Percentiles rank a stretch among this genome's conserved stretches.
These are phyloP conservation scores for Diaperis boleti DNA, from an alignment of 2,888 invertebrate species.

Conservation along the genomic window DNA sequence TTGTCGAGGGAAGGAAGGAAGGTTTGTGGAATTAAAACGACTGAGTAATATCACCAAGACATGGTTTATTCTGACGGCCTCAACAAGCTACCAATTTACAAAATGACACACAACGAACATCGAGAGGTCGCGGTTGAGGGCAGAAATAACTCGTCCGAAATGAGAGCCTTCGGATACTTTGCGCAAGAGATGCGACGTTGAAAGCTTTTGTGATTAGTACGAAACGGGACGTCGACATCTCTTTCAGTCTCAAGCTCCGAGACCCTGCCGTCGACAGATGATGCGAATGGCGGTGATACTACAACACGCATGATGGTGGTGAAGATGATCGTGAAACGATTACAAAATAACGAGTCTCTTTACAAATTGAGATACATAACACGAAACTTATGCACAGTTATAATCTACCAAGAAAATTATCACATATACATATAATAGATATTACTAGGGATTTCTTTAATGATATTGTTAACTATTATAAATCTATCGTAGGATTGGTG, in stretches of 20 bases:
- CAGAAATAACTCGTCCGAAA: slow-evolving; percentile 62
- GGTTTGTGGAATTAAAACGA: slow-evolving; percentile 32
- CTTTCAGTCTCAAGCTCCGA: slow-evolving; percentile 65
- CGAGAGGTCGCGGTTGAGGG: slow-evolving; percentile 54
- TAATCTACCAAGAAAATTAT: slow-evolving; percentile 68
- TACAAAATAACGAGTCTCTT: slow-evolving; percentile 60
- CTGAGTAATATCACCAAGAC: slow-evolving; percentile 63
- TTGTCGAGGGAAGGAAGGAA: background rate
- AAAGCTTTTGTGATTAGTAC: slow-evolving; percentile 56
- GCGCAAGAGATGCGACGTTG: slow-evolving; percentile 58
- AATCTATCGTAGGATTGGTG: slow-evolving; percentile 65
- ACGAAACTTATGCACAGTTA: slow-evolving; percentile 65
- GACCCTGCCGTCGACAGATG: slow-evolving; percentile 56
- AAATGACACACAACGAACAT: slow-evolving; percentile 63
- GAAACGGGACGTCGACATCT: slow-evolving; percentile 57
- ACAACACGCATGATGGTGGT: slow-evolving; percentile 43
- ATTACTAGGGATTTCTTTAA: slow-evolving; percentile 50
- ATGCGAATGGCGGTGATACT: slow-evolving; percentile 51
- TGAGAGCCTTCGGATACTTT: slow-evolving; percentile 55
- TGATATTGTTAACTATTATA: slow-evolving; percentile 60
- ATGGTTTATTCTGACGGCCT: slow-evolving; percentile 65
- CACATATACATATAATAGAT: slow-evolving; percentile 64
- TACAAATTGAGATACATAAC: slow-evolving; percentile 67
- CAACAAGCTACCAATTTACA: slow-evolving; percentile 75
- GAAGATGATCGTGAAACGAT: slow-evolving; percentile 50